phyloP scores from a whole-genome alignment of 2,797 vertebrate species.

The Scolopax rusticola region DNA sequence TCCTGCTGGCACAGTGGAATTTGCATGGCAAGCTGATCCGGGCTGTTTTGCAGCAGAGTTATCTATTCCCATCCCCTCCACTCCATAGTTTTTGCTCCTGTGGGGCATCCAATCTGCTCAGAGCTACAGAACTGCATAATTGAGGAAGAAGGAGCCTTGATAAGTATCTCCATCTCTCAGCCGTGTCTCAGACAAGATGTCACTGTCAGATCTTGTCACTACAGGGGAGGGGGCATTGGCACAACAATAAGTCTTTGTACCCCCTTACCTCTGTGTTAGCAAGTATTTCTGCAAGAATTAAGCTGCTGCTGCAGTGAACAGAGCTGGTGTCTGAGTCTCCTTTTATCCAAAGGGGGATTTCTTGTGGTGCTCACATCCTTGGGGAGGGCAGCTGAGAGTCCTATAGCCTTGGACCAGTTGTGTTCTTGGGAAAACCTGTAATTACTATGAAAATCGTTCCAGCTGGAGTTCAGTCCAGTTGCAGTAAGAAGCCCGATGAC shows the following conservation, averaged over 20 bases:
- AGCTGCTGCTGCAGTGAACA: not conserved
- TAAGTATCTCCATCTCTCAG: not conserved
- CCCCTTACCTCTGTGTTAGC: not conserved
- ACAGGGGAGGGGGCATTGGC: not conserved
- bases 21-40: not conserved
- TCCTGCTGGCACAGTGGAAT: not conserved
- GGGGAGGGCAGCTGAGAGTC: not conserved
- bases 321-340: not conserved
- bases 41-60: not conserved
- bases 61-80: not conserved
- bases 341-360: not conserved
- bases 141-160: not conserved
- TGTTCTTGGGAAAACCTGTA: not conserved
- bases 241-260: not conserved
- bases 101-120: not conserved
- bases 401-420: not conserved
- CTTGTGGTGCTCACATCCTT: not conserved
- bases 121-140: not conserved
- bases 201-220: not conserved
- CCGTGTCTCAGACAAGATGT: not conserved
- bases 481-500: not conserved
- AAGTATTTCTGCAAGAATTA: not conserved
- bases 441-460: not conserved
- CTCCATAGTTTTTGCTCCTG: not conserved
- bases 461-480: not conserved